Percentiles rank a stretch among this genome's conserved stretches.
Evolutionary conservation across 2,113 vertebrate genomes (phyloP).

Genomic region (Anseranas semipalmata): DNA sequence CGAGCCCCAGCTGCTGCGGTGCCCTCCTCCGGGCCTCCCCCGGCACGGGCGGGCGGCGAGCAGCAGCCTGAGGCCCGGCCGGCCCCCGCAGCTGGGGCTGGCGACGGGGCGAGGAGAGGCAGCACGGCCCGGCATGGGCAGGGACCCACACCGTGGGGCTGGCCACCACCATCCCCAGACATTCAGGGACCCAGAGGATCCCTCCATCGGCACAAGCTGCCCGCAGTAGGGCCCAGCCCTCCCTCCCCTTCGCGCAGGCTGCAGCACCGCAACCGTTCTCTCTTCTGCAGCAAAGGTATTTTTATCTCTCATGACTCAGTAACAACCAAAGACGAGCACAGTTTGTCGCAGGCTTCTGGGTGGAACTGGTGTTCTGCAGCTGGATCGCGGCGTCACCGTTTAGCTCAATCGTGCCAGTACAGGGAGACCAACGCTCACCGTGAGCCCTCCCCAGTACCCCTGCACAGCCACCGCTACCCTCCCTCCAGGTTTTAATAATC

Average conservation of each 20-base stretch:
- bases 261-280: neutral
- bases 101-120: fast-evolving
- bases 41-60: neutral
- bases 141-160: fast-evolving
- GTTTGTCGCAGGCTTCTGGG: slow-evolving; percentile 36
- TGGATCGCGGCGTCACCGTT: neutral
- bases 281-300: slow-evolving; percentile 50
- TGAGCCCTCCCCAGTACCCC: neutral
- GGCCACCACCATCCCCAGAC: neutral
- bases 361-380: slow-evolving; percentile 27
- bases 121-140: neutral
- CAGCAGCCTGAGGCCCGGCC: fast-evolving
- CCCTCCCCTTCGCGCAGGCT: neutral
- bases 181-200: fast-evolving
- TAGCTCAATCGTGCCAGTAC: neutral
- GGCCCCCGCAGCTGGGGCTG: neutral
- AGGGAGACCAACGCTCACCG: neutral
- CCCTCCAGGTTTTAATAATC: neutral
- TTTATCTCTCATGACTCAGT: slow-evolving; percentile 64
- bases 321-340: slow-evolving; percentile 14
- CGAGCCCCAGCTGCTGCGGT: neutral
- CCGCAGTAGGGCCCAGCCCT: neutral
- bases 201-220: neutral
- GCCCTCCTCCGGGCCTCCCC: neutral
- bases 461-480: neutral